Evolutionary conservation across 2,888 invertebrate genomes (phyloP), one percentile per base, ranked within the genome.

Genomic region (Agrochola lychnidis): DNA sequence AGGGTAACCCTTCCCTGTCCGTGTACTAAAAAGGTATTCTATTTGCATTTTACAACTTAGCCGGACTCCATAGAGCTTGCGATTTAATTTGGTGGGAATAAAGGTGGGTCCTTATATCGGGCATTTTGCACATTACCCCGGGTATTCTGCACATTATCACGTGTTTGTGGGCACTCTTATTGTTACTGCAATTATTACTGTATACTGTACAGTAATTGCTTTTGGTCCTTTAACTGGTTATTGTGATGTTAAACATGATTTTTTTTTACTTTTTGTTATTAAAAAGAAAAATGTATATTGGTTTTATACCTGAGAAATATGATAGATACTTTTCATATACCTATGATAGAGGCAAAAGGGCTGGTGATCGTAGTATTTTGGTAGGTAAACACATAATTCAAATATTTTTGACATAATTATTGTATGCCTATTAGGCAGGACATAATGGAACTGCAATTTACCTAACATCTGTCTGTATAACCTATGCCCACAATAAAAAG

Each of bases 11-110:
- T 84, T 40, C 77, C 70, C 61, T 80, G 70, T 79, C 84, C 85
- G 85, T 79, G 88, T 83, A 71, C 80, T 79, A 79, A 84, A 84
- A 86, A 88, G 85, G 91, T 92, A 90, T 93, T 92, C 92, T 92
- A 93, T 94, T 94, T 94, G 93, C 94, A 94, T 94, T 93, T 92
- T 91, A 92, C 92, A 92, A 90, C 92, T 91, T 88, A 79, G 84
- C 87, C 85, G 89, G 90, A 90, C 91, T 90, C 89, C 89, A 87
- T 88, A 85, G 88, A 86, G 86, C 86, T 91, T 87, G 89, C 90
- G 91, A 92, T 93, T 92, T 92, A 92, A 92, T 91, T 91, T 86
- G 88, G 88, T 89, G 88, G 84, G 86, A 89, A 91, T 92, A 89
- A 91, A 91, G 89, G 91, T 86, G 87, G 85, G 78, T 77, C 79